These are phyloP conservation scores for Ectemnius lituratus DNA, from an alignment of 2,888 invertebrate genomes.

Conservation along the genomic window DNA sequence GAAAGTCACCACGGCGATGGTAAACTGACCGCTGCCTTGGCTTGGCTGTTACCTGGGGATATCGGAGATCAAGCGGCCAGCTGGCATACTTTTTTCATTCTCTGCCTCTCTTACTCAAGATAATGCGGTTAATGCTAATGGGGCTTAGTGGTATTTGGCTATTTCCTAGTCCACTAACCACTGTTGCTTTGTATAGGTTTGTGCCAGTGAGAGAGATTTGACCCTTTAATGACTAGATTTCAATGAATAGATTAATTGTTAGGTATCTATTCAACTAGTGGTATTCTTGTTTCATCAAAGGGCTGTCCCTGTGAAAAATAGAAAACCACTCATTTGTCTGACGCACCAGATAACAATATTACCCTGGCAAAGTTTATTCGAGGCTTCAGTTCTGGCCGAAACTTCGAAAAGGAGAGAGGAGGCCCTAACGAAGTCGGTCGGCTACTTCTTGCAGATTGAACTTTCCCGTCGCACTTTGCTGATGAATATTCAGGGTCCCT, in stretches of 20 bases:
- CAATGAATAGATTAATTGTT: no score
- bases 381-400: conserved; percentile 36
- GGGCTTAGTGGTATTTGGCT: conserved; percentile 15
- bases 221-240: no score
- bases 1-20: conserved; percentile 30
- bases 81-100: no score
- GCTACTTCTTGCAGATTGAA: conserved; percentile 51
- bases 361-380: conserved; percentile 53
- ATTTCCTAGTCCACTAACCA: conserved; percentile 5
- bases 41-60: background rate
- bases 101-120: background rate
- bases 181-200: conserved; percentile 19
- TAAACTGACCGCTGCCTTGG: background rate
- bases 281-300: no score
- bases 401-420: conserved; percentile 39
- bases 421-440: conserved; percentile 52
- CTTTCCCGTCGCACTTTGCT: conserved; percentile 48
- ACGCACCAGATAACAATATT: conserved; percentile 52
- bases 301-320: conserved; percentile 9
- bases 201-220: background rate
- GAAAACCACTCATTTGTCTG: conserved; percentile 43
- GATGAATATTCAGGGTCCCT: conserved; percentile 55
- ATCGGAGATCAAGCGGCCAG: no score
- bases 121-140: conserved; percentile 12
- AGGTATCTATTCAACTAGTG: no score